Base-by-base conservation (phyloP, 92 coral and sea anemone species). In the Paramuricea clavata region DNA sequence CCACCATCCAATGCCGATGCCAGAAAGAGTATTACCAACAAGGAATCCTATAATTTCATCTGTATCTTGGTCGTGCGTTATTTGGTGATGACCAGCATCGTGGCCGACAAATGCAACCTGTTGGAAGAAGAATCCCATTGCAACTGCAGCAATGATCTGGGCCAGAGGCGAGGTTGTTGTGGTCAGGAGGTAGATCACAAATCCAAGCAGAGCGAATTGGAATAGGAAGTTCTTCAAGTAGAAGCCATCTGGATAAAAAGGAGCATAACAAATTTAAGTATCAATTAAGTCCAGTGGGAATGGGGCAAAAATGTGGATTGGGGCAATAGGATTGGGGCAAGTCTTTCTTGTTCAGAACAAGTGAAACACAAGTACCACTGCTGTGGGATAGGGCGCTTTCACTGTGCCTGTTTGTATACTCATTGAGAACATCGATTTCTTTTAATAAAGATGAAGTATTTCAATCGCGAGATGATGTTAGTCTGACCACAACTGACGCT, bases 1-100 rank as follows among this genome's bases (percentile, higher is more conserved):
- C 99, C 99, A 97, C 99, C 99, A 97, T 0, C 97, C 98, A 69
- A 97, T 91, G 81, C 99, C 94, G 77, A 97, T 92, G 2, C 99
- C 99, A 54, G 99, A 89, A 5, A 95, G 83, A 30, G 90, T 73
- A 87, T 97, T 97, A 25, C 99, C 99, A 74, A 90, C 98, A 39
- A 95, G 62, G 59, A 95, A 82, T 11, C 99, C 99, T 60, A 97
- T 93, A 21, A 62, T 49, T 78, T 86, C 87, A 50, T 97, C 99
- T 83, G 85, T 84, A 6, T 86, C 65, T 12, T 71, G 85, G 72
- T 95, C 86, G 74, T 97, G 98, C 12, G 97, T 92, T 70, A 97
- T 85, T 0, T 92, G 94, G 50, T 93, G 95, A 82, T 97, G 99
- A 0, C 99, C 99, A 47, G 94, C 75, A 71, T 97, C 99, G 69